phyloP scores from a whole-genome alignment of 2,888 invertebrate genomes.

The Eristalinus sepulchralis region DNA sequence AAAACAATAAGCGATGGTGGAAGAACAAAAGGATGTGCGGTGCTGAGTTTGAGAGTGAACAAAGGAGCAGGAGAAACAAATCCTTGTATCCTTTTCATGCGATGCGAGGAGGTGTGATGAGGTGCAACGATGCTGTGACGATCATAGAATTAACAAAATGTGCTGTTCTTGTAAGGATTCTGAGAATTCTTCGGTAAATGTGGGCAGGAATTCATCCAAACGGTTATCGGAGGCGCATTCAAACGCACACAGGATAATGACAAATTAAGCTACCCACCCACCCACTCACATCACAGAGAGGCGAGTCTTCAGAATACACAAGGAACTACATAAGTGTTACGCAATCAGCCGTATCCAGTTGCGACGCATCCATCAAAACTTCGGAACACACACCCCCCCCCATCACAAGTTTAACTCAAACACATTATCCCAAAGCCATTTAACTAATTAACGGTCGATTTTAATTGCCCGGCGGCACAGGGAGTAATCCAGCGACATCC shows the following conservation, averaged over 20 bases:
- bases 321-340: conserved; percentile 23
- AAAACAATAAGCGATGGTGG: conserved; percentile 36
- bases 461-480: conserved; percentile 62
- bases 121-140: no score
- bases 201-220: no score
- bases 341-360: conserved; percentile 57
- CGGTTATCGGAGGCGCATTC: no score
- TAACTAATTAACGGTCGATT: conserved; percentile 67
- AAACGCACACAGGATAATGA: no score
- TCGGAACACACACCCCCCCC: not conserved
- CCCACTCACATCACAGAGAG: not conserved
- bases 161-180: no score
- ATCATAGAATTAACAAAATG: no score
- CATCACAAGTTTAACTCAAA: conserved; percentile 15
- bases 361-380: conserved; percentile 54
- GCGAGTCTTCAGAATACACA: not conserved
- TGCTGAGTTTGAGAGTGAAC: conserved; percentile 3
- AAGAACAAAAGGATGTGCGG: conserved; percentile 36
- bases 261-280: no score
- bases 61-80: conserved; percentile 61
- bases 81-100: conserved; percentile 69
- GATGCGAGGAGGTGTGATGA: not conserved
- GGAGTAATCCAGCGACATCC: conserved; percentile 58
- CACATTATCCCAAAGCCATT: conserved; percentile 58
- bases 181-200: no score